phyloP scores from a whole-genome alignment of 2,113 vertebrate genomes.

The Peromyscus californicus region DNA sequence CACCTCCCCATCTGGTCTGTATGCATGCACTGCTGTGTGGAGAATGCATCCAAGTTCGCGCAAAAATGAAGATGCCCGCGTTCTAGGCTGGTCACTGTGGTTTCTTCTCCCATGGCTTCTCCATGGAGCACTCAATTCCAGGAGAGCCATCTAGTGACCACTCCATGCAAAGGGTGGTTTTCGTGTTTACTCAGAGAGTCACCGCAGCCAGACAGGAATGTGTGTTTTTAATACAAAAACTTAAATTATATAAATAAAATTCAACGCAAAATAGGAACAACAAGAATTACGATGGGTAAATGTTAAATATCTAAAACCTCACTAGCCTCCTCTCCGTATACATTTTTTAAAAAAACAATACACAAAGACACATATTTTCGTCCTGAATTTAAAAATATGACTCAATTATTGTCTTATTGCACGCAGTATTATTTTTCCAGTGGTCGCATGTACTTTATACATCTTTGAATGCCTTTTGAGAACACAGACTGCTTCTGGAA shows the following conservation, averaged over 20 bases:
- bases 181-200: background rate
- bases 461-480: conserved; percentile 30
- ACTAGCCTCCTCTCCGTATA: background rate
- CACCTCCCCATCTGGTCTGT: background rate
- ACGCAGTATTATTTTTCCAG: conserved; percentile 21
- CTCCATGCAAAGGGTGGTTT: conserved; percentile 47
- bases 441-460: background rate
- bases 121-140: background rate
- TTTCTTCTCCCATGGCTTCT: background rate
- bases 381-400: conserved; percentile 10
- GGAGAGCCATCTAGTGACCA: conserved; percentile 85
- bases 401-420: background rate
- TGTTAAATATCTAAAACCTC: background rate
- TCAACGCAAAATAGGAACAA: background rate
- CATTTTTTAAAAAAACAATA: background rate
- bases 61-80: background rate
- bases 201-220: background rate
- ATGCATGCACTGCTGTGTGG: background rate
- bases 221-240: background rate
- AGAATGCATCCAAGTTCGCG: background rate
- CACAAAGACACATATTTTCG: background rate
- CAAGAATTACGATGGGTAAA: background rate
- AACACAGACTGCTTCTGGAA: background rate
- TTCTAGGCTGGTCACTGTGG: background rate
- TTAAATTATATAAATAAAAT: conserved; percentile 41